Base-by-base conservation (phyloP, 2,888 invertebrate genomes). In the Pterostichus madidus region DNA sequence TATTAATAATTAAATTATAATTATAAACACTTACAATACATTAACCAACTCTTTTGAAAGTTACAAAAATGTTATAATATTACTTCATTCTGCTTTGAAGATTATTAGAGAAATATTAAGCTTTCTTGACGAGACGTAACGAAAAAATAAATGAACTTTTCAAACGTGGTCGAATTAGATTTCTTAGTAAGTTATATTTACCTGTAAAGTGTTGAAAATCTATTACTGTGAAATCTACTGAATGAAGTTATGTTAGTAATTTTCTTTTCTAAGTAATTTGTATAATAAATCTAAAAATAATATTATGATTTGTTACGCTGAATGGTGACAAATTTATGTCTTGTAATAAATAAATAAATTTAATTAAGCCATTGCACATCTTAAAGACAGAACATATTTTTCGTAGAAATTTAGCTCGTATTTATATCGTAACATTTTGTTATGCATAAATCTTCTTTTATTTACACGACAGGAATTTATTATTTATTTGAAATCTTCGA, bases 281-380 rank as follows among this genome's bases (percentile, higher is more conserved):
- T 11, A n/a, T n/a, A 59, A 59, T 59, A 24, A 59, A 59, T 31
- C 59, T 59, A 59, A 59, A 59, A 24, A 59, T 59, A 59, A 24
- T 31, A 24, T 59, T 31, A 59, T 59, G 59, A 59, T 59, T 59
- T 59, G 59, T 59, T 0, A 11, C 31, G 59, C 24, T 59, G 31
- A 24, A 56, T 56, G 53, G 53, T 56, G 59, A 32, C 59, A 59
- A 59, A 59, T 59, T 59, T 59, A 59, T 31, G 4, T 8, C n/a
- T 24, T 24, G 59, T 31, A 59, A 59, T 59, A 17, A 59, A 59
- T 59, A 31, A 31, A 59, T 32, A 31, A 31, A 24, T 59, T 59
- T 31, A 24, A 59, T 59, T 59, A 59, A 59, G 31, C 31, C 31
- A 3, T 24, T 24, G 3, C 24, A 24, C 24, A 24, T 8, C 31